These are phyloP conservation scores for Falcunculus frontatus DNA, from an alignment of 2,113 vertebrate species.

Conservation along the genomic window DNA sequence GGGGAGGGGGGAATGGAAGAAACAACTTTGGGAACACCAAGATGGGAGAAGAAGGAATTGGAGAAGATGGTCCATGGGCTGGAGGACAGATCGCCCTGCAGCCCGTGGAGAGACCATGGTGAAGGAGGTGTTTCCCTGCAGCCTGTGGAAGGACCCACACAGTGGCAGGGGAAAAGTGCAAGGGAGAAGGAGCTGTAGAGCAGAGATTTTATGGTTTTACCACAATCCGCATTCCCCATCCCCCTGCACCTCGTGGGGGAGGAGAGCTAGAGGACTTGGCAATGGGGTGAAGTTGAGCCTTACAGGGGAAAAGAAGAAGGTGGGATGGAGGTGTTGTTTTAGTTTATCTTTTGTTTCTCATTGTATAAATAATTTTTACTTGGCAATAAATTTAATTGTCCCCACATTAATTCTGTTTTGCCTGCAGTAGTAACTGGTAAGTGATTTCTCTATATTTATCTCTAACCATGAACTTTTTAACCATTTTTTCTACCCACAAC, in stretches of 20 bases:
- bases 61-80: neutral
- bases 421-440: accelerated
- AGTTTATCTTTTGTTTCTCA: neutral
- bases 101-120: accelerated
- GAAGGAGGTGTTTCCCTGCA: neutral
- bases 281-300: neutral
- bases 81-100: neutral
- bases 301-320: neutral
- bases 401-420: neutral
- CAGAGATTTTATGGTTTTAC: neutral
- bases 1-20: neutral
- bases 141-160: neutral
- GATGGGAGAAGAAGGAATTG: neutral
- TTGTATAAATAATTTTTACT: neutral
- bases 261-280: neutral
- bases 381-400: neutral
- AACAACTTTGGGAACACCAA: neutral
- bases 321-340: neutral
- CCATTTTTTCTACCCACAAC: neutral
- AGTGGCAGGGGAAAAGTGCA: neutral
- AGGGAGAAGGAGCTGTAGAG: neutral
- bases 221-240: neutral
- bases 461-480: neutral
- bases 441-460: neutral
- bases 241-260: accelerated